Evolutionary conservation across 2,888 invertebrate species (phyloP), one percentile per base, ranked within the genome.

Genomic region (Drosophila mercatorum): DNA sequence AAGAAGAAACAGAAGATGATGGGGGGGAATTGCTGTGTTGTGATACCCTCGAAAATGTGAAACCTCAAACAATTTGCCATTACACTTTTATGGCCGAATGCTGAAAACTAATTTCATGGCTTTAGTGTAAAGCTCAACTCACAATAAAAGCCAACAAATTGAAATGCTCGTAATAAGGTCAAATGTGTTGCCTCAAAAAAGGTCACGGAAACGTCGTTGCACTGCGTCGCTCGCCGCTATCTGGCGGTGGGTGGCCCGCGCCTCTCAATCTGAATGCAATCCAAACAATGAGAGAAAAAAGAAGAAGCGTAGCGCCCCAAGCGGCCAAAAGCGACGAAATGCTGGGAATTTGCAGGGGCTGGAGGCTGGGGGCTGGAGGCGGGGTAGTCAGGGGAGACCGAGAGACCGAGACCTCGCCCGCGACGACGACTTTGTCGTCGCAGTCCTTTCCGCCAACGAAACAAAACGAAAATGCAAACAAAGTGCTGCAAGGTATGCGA

Each of bases 81-180:
- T 76, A 80, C 73, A 76, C 38, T 73, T 61, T 63, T 70, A 76
- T 77, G 57, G 73, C 64, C 51, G 61, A 76, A 75, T 76, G 72
- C 69, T 73, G 67, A 44, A 83, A 87, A 73, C 81, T 79, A 88
- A 84, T 84, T 89, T 86, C 73, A 72, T 75, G 84, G 84, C 79
- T 81, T 83, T 73, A 81, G 68, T 60, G 68, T 62, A 55, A 62
- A 70, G 65, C 64, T 38, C 22, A 11, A n/a, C 55, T 17, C 5
- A 71, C 61, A 69, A 71, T 52, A 66, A 71, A 59, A 62, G 56
- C 56, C 55, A 78, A 69, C 61, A 68, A 80, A 72, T 69, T 76
- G 68, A 78, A 72, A 69, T 63, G 57, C 67, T 64, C 70, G 69
- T 79, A 80, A 86, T 81, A 83, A 83, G 84, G 87, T 88, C 87